Percentiles rank a stretch among this genome's conserved stretches.
Conservation (phyloP, 2,888 invertebrate species). For the Noctua fimbriata region DNA sequence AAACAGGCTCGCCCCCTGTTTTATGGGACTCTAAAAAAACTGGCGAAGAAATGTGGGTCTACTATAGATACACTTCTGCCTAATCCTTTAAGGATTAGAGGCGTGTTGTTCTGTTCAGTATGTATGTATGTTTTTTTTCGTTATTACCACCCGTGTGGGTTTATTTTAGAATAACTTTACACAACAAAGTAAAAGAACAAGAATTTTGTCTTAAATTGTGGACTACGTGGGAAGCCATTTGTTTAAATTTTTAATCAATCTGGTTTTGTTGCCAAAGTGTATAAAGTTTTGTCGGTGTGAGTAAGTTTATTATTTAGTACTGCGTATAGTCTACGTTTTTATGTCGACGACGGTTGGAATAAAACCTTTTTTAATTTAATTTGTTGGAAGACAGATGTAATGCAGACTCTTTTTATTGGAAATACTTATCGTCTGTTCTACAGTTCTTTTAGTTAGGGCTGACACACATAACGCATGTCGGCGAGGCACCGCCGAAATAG, state of each 20-base stretch:
- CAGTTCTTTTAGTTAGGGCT: neutral
- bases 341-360: neutral
- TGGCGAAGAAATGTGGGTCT: no score
- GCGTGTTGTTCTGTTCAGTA: no score
- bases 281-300: constrained; percentile 35
- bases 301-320: constrained; percentile 48
- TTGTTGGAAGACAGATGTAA: neutral
- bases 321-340: constrained; percentile 38
- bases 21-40: no score
- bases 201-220: constrained; percentile 37
- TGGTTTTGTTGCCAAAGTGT: constrained; percentile 48
- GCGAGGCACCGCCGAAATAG: neutral
- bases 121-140: no score
- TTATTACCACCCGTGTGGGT: neutral
- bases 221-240: constrained; percentile 9
- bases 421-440: neutral
- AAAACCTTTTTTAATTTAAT: neutral
- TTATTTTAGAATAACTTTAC: constrained; percentile 16
- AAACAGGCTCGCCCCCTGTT: no score
- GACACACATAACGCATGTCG: neutral
- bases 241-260: constrained; percentile 45
- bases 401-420: neutral
- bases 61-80: no score
- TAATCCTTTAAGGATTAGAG: no score
- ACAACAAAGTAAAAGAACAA: constrained; percentile 19